Evolutionary conservation across 2,113 vertebrate genomes (phyloP).

Genomic region (Collichthys lucidus): DNA sequence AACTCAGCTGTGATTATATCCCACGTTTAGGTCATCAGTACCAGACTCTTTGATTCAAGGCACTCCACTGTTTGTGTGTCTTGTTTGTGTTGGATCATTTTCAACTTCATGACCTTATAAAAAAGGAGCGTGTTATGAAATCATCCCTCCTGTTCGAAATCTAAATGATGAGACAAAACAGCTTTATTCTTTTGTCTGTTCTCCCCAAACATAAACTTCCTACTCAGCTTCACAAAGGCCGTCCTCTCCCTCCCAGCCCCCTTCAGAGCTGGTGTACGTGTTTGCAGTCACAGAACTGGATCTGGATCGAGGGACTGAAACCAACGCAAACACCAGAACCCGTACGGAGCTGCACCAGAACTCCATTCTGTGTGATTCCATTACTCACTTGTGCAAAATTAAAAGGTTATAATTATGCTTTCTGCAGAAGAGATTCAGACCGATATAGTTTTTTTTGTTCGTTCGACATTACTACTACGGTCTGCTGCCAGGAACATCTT

Average conservation of each 20-base stretch:
- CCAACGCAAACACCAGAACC: conserved; percentile 16
- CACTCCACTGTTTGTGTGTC: background rate
- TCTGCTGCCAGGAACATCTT: conserved; percentile 18
- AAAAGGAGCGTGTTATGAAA: background rate
- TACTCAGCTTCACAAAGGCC: conserved; percentile 41
- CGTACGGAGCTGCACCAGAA: background rate
- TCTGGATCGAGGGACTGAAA: conserved; percentile 5
- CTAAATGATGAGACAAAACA: conserved; percentile 15
- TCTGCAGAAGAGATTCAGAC: background rate
- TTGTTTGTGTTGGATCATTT: conserved; percentile 11
- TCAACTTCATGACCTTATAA: background rate
- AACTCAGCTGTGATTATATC: background rate
- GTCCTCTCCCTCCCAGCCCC: conserved; percentile 19
- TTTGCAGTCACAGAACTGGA: conserved; percentile 46
- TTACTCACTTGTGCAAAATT: conserved; percentile 2
- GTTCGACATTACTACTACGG: background rate
- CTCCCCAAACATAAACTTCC: conserved; percentile 59
- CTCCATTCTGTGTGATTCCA: background rate
- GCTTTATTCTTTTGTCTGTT: conserved; percentile 21
- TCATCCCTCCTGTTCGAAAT: background rate
- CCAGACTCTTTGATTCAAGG: background rate
- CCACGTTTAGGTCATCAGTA: background rate
- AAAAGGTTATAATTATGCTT: conserved; percentile 11
- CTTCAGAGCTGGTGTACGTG: conserved; percentile 42
- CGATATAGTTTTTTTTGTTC: conserved; percentile 4